Percentiles rank a stretch among this genome's conserved stretches.
Conservation (phyloP, 2,797 vertebrate genomes). For the Xiphophorus birchmanni region DNA sequence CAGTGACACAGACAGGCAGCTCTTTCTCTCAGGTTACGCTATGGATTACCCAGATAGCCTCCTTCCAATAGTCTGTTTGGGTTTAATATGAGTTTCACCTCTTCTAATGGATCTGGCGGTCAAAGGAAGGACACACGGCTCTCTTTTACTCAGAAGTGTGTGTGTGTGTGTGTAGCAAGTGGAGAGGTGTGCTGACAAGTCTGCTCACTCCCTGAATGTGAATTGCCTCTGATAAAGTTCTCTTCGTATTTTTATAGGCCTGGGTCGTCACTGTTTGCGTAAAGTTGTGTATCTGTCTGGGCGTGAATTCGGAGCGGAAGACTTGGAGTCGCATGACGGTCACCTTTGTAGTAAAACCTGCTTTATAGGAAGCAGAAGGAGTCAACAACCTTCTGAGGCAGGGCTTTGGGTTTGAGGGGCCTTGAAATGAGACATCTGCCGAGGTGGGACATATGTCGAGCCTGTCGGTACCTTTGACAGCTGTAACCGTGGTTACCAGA, state of each 20-base stretch:
- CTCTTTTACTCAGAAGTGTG: constrained; percentile 24
- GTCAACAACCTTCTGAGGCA: constrained; percentile 45
- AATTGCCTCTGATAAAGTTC: constrained; percentile 48
- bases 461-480: constrained; percentile 40
- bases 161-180: background rate
- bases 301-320: constrained; percentile 4
- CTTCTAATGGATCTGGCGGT: constrained; percentile 53
- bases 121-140: constrained; percentile 44
- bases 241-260: constrained; percentile 45
- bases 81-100: constrained; percentile 66
- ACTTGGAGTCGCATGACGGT: constrained; percentile 41
- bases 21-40: constrained; percentile 33
- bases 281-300: constrained; percentile 6
- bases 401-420: constrained; percentile 33
- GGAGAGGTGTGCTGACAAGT: constrained; percentile 41
- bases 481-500: constrained; percentile 58
- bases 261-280: constrained; percentile 29
- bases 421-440: constrained; percentile 29
- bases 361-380: constrained; percentile 53
- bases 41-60: constrained; percentile 42
- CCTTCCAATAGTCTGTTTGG: constrained; percentile 43
- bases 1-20: constrained; percentile 22
- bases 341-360: constrained; percentile 67
- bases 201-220: constrained; percentile 41
- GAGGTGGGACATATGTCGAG: constrained; percentile 55